phyloP scores from a whole-genome alignment of 1,140 invertebrate genomes.

The Asobara japonica region DNA sequence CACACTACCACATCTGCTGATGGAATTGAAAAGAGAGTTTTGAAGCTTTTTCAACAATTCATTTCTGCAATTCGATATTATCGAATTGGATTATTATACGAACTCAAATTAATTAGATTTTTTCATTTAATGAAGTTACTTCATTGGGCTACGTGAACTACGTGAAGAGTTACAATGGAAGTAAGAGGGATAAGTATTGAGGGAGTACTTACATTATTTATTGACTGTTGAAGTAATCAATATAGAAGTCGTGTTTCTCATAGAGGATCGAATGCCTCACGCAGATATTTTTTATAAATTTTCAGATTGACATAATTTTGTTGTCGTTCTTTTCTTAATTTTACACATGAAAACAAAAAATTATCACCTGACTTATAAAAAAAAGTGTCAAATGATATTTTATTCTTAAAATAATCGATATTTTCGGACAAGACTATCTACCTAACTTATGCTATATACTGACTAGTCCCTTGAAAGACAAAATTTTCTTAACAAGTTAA shows the following conservation, averaged over 20 bases:
- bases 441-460: no score
- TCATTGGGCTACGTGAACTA: neutral
- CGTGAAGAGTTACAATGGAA: neutral
- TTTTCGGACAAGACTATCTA: no score
- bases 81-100: neutral
- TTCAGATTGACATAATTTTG: neutral
- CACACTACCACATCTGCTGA: no score
- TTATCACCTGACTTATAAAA: neutral
- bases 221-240: constrained; percentile 20
- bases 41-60: neutral
- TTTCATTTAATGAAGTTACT: neutral
- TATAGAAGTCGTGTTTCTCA: constrained; percentile 11
- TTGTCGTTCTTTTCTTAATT: constrained; percentile 6
- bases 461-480: no score
- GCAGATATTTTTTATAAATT: neutral
- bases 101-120: neutral
- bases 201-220: constrained; percentile 19
- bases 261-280: neutral
- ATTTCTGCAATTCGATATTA: no score
- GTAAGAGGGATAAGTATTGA: neutral
- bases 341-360: neutral
- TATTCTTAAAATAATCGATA: no score
- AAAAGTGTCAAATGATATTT: no score
- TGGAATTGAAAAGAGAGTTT: no score
- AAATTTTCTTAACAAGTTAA: neutral